Evolutionary conservation across 2,888 invertebrate genomes (phyloP), one percentile per base, ranked within the genome.

Genomic region (Cantharis rustica): DNA sequence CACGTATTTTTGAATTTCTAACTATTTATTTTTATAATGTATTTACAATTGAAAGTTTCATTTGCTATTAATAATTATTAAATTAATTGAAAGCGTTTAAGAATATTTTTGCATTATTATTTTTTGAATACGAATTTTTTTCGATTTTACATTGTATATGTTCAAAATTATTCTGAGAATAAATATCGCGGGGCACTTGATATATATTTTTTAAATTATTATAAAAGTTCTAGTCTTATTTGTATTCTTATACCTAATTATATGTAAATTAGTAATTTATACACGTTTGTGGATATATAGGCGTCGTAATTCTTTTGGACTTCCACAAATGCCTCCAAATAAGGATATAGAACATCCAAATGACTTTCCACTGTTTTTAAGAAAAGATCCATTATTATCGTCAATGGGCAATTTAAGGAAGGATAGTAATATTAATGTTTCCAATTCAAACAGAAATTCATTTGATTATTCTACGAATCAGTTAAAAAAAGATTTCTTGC

Each of bases 291-390:
- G 7, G 10, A n/a, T 17, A 64, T 16, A 17, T 10, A 91, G 92
- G 88, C 90, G 93, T 75, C 90, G 93, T 63, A 92, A 93, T 76
- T 93, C 93, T 9, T 85, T 92, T 80, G 91, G 90, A 61, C 85
- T 92, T 77, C 90, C 92, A n/a, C 88, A 90, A 72, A 91, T 90
- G 10, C 91, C 92, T 9, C 87, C 88, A 23, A 88, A 87, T 79
- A 89, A 90, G 4, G 93, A 93, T 80, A 81, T 93, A 79, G 91
- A 91, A 81, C 94, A 94, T 85, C 94, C 94, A 0, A 93, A 94
- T 17, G 90, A 91, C 23, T 95, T 94, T 84, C 93, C 94, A 69
- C 92, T 92, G 80, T 91, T 91, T 63, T 88, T 94, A 73, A 89
- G 94, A 0, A 90, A 92, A 73, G 92, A 93, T 81, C 81, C 85